Evolutionary conservation across 1,140 invertebrate species (phyloP).

Genomic region (Drosophila ambigua): DNA sequence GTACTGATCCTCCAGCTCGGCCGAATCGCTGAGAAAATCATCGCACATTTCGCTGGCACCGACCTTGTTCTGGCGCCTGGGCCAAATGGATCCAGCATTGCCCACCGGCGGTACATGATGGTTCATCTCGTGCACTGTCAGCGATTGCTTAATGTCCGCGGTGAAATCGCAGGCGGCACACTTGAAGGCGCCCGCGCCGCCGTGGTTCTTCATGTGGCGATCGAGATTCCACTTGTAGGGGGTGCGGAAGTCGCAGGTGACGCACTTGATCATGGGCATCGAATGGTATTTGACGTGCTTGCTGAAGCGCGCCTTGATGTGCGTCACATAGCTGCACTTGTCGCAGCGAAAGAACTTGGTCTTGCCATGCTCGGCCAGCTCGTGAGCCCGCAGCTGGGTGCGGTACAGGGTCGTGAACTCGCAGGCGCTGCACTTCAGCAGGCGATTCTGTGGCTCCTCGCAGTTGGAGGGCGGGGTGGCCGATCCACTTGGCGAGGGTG

Average conservation of each 20-base stretch:
- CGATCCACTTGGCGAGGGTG: conserved; percentile 70
- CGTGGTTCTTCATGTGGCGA: conserved; percentile 95
- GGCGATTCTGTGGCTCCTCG: conserved; percentile 75
- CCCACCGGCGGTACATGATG: conserved; percentile 92
- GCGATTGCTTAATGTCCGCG: conserved; percentile 95
- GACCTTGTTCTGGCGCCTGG: conserved; percentile 87
- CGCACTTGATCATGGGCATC: conserved; percentile 96
- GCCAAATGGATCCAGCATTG: conserved; percentile 85
- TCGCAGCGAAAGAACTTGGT: conserved; percentile 91
- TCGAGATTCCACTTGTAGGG: conserved; percentile 91
- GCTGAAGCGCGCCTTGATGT: conserved; percentile 94
- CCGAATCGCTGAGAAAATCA: conserved; percentile 78
- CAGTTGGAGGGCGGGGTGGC: conserved; percentile 70
- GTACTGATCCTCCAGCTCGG: conserved; percentile 77
- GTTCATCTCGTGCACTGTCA: conserved; percentile 96
- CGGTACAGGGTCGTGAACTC: conserved; percentile 84
- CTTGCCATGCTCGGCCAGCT: conserved; percentile 86
- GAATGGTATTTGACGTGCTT: conserved; percentile 98
- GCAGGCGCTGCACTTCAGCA: conserved; percentile 85
- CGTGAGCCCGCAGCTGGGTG: conserved; percentile 84
- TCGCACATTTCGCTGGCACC: conserved; percentile 87
- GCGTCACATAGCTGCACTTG: conserved; percentile 95
- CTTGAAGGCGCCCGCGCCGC: conserved; percentile 90
- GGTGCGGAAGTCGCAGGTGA: conserved; percentile 95
- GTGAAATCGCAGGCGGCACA: conserved; percentile 96